These are phyloP conservation scores for Oreortyx pictus DNA, from an alignment of 2,797 vertebrate species.

Conservation along the genomic window DNA sequence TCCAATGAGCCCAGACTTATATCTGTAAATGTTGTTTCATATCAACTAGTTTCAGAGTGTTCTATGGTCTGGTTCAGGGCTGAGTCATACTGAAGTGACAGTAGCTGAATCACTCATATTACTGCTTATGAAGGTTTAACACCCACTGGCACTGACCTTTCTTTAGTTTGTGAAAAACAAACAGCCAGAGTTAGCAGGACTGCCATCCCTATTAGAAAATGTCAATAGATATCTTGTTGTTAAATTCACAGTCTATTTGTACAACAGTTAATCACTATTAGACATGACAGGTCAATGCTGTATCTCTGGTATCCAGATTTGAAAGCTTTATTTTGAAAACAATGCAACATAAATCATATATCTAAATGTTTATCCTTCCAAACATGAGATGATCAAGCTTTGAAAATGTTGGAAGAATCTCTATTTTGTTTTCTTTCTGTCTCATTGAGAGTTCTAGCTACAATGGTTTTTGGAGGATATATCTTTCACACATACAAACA, in stretches of 20 bases:
- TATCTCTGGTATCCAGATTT: constrained; percentile 9
- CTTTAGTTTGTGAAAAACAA: not conserved
- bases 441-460: not conserved
- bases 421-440: not conserved
- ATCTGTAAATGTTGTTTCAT: not conserved
- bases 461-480: not conserved
- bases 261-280: constrained; percentile 60
- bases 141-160: constrained; percentile 37
- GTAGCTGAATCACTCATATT: not conserved
- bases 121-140: not conserved
- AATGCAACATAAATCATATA: constrained; percentile 19
- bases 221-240: constrained; percentile 59
- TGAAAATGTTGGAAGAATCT: constrained; percentile 48
- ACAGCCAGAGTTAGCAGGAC: constrained; percentile 12
- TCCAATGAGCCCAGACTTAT: not conserved
- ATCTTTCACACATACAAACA: not conserved
- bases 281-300: constrained; percentile 59
- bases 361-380: constrained; percentile 33
- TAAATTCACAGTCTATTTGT: constrained; percentile 56
- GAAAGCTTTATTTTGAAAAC: constrained; percentile 35
- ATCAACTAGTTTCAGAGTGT: not conserved
- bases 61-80: not conserved
- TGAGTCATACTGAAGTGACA: not conserved
- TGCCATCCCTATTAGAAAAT: not conserved
- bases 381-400: not conserved